Percentiles rank a stretch among this genome's conserved stretches.
These are phyloP conservation scores for Diogma glabrata DNA, from an alignment of 2,888 invertebrate species.

Conservation along the genomic window DNA sequence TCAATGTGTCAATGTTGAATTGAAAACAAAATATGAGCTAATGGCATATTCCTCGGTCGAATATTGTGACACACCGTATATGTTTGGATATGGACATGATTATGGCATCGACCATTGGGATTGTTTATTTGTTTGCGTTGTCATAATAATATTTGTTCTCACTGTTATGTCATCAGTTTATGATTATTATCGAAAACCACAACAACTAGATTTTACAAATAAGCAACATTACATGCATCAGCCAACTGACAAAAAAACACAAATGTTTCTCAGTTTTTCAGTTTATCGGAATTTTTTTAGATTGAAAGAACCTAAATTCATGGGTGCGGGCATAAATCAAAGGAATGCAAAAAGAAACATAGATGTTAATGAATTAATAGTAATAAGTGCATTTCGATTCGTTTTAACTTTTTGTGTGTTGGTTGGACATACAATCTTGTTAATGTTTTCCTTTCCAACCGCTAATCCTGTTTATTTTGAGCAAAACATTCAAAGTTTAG, in stretches of 20 bases:
- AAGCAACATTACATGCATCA: neutral
- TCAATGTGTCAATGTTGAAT: slow-evolving; percentile 15
- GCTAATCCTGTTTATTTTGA: slow-evolving; percentile 15
- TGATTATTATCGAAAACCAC: neutral
- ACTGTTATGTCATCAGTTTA: neutral
- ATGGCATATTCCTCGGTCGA: slow-evolving; percentile 14
- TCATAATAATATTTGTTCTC: neutral
- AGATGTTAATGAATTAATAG: too few species aligned
- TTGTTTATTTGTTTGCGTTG: neutral
- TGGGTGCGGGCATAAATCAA: too few species aligned
- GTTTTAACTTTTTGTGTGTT: slow-evolving; percentile 13
- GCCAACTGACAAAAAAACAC: neutral
- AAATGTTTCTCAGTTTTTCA: neutral
- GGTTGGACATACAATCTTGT: slow-evolving; percentile 12
- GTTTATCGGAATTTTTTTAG: neutral
- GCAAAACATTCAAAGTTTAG: neutral
- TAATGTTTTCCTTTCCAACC: slow-evolving; percentile 7
- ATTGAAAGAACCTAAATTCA: too few species aligned
- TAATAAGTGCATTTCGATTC: neutral
- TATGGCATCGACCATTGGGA: neutral
- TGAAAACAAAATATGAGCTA: slow-evolving; percentile 13
- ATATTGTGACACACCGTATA: too few species aligned
- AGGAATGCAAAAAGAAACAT: too few species aligned
- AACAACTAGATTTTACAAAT: too few species aligned
- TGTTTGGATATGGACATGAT: neutral